Base-by-base conservation (phyloP, 1,140 invertebrate species). In the Druon quercuslanigerum region DNA sequence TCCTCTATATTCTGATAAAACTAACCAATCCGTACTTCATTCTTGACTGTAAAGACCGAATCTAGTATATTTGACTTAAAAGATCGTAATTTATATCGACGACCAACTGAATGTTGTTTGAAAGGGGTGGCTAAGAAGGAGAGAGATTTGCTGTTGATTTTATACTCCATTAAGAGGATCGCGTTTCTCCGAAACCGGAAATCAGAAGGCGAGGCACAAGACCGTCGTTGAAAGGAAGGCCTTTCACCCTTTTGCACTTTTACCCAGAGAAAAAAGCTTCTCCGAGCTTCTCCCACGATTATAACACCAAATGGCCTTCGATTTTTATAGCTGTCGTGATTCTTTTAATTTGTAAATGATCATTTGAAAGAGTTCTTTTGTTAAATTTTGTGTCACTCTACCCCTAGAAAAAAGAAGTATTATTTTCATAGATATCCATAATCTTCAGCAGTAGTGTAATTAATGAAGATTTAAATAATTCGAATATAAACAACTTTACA, bases 101-200 rank as follows among this genome's bases (percentile, higher is more conserved):
- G 9, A 66, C 60, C 40, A 33, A 66, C 20, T 40, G 20, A 66
- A 16, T 66, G 40, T 25, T 14, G 33, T 16, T 66, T 66, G 60
- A 33, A 46, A 46, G 13, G 14, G 60, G 40, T 66, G 20, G 25
- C 16, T 66, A 1, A 16, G 40, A 66, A 66, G 60, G 40, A 40
- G 56, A 50, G 73, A 50, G 72, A 78, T 72, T 84, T 84, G 74
- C 81, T 84, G 82, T 83, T 87, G 84, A 86, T 88, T 84, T 88
- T 85, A 82, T 84, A 81, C 78, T 81, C 84, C 87, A 90, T 90
- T 88, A 88, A 87, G 80, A 81, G 80, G 84, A 88, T 89, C 85
- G 84, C 85, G 80, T 89, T 87, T 87, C 81, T 73, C 50, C 75
- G 80, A 70, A 84, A 85, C 80, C 81, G 82, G 85, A 84, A 87